Percentiles rank a stretch among this genome's conserved stretches.
Conservation (phyloP, 2,888 invertebrate genomes). For the Drosophila borealis region DNA sequence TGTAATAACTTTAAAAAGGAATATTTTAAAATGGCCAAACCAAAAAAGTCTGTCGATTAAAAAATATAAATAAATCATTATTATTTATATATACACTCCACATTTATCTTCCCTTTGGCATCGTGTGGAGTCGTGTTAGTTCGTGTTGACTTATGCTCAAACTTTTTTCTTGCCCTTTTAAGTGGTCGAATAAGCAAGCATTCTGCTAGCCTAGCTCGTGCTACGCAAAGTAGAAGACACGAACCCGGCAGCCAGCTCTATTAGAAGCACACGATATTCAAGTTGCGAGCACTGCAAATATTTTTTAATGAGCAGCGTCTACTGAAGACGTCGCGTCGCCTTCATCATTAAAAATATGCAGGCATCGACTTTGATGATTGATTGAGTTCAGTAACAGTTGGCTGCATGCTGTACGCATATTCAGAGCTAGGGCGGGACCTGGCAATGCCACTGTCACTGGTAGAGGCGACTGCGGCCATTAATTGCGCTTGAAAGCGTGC, state of each 20-base stretch:
- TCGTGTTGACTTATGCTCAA: too few species aligned
- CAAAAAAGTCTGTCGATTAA: too few species aligned
- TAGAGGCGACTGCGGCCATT: constrained; percentile 43
- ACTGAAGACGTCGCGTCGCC: constrained; percentile 35
- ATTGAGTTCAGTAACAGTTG: constrained; percentile 51
- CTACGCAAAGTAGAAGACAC: neutral
- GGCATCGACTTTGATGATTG: constrained; percentile 59
- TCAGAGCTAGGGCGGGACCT: too few species aligned
- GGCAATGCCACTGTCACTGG: too few species aligned
- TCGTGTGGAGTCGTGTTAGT: too few species aligned
- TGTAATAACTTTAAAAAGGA: too few species aligned
- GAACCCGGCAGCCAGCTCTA: neutral
- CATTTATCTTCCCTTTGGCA: too few species aligned
- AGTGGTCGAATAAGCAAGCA: too few species aligned
- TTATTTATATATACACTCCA: too few species aligned
- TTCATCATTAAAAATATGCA: constrained; percentile 65
- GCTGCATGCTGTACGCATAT: constrained; percentile 18
- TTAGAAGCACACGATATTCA: constrained; percentile 8
- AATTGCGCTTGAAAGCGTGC: constrained; percentile 58
- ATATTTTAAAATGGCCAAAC: too few species aligned
- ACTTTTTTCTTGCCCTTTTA: too few species aligned
- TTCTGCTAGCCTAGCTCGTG: constrained; percentile 3
- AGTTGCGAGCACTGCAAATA: constrained; percentile 34
- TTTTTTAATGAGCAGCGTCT: constrained; percentile 63
- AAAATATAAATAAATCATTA: too few species aligned